Evolutionary conservation across 2,113 vertebrate species (phyloP).

Genomic region (Nibea albiflora): DNA sequence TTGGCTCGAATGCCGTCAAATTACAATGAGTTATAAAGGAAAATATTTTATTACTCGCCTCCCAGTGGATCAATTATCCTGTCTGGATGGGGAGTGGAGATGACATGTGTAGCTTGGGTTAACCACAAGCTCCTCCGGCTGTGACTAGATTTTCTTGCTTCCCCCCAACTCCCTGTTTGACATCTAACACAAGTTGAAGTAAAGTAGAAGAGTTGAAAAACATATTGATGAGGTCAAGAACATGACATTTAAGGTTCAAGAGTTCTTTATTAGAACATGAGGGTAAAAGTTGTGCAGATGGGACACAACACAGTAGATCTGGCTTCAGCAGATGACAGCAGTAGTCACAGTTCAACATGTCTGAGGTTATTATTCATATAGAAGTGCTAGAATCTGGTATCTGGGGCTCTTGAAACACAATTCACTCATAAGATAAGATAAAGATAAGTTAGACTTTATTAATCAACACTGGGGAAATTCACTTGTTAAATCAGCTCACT

Average conservation of each 20-base stretch:
- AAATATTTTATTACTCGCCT: background rate
- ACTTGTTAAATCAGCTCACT: too few relatives aligned
- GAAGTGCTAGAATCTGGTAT: too few relatives aligned
- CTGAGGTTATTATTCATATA: too few relatives aligned
- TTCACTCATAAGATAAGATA: too few relatives aligned
- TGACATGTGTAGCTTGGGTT: background rate
- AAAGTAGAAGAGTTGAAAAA: background rate
- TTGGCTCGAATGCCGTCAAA: background rate
- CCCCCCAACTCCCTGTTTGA: background rate
- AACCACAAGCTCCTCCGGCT: background rate
- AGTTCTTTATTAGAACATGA: too few relatives aligned
- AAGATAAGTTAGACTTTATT: too few relatives aligned
- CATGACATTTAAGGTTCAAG: background rate
- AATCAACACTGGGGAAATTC: too few relatives aligned
- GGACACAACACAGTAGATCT: too few relatives aligned
- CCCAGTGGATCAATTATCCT: background rate
- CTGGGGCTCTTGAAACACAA: too few relatives aligned
- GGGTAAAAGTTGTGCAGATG: too few relatives aligned
- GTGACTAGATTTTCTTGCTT: background rate
- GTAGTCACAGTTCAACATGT: too few relatives aligned
- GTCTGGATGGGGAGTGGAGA: background rate
- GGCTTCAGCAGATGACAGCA: too few relatives aligned
- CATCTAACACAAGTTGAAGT: background rate
- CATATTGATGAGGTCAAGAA: background rate
- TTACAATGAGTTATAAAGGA: background rate